Evolutionary conservation across 2,797 vertebrate species (phyloP).

Genomic region (Margarornis squamiger): DNA sequence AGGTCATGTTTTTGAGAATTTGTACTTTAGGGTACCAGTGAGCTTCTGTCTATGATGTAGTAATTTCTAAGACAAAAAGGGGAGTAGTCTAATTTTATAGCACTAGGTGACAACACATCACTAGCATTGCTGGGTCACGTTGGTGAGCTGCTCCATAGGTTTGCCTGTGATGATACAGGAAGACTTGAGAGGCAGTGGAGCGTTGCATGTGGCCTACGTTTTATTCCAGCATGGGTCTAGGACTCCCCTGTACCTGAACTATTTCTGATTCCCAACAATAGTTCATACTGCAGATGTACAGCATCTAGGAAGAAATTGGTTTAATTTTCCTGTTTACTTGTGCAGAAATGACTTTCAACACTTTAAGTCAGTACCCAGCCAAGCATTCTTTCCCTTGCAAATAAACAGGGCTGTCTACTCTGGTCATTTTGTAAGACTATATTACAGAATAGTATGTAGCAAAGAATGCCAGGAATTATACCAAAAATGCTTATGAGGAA

Average conservation of each 20-base stretch:
- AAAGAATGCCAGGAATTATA: not conserved
- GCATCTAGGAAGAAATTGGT: rapidly evolving
- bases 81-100: not conserved
- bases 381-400: not conserved
- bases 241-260: not conserved
- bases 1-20: not conserved
- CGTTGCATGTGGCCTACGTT: rapidly evolving
- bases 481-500: not conserved
- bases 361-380: not conserved
- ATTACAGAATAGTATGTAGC: not conserved
- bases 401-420: not conserved
- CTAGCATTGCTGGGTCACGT: not conserved
- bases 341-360: not conserved
- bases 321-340: not conserved
- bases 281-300: not conserved
- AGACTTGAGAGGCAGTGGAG: not conserved
- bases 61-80: not conserved
- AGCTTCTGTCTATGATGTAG: not conserved
- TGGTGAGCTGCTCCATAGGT: not conserved
- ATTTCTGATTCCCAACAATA: not conserved
- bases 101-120: not conserved
- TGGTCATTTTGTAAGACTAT: not conserved
- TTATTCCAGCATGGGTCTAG: not conserved
- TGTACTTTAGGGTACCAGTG: not conserved
- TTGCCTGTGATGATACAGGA: rapidly evolving